phyloP scores from a whole-genome alignment of 2,888 invertebrate species.

The Mythimna lalbum region DNA sequence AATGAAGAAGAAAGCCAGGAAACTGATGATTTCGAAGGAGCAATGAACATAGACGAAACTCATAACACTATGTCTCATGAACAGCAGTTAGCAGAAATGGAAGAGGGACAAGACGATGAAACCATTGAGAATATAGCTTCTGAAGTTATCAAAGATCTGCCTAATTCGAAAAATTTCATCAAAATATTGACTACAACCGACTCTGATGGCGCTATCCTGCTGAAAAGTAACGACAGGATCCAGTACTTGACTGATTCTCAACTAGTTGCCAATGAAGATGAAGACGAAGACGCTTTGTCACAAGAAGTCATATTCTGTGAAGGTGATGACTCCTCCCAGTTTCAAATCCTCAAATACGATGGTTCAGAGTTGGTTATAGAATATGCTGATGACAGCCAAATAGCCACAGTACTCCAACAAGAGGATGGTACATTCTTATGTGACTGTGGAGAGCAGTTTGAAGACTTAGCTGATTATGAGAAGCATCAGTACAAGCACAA shows the following conservation, averaged over 20 bases:
- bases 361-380: slow-evolving; percentile 86
- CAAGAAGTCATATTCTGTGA: slow-evolving; percentile 86
- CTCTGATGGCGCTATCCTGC: slow-evolving; percentile 79
- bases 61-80: slow-evolving; percentile 72
- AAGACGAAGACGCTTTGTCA: slow-evolving; percentile 76
- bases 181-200: slow-evolving; percentile 81
- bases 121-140: slow-evolving; percentile 65
- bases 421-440: slow-evolving; percentile 85
- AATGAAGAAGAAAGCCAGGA: slow-evolving; percentile 84
- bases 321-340: slow-evolving; percentile 84
- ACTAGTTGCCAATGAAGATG: slow-evolving; percentile 72
- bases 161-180: slow-evolving; percentile 75
- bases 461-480: slow-evolving; percentile 82
- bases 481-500: slow-evolving; percentile 85
- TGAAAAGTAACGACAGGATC: slow-evolving; percentile 79
- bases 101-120: slow-evolving; percentile 58
- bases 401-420: slow-evolving; percentile 83
- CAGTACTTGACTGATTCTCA: slow-evolving; percentile 81
- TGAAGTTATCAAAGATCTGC: slow-evolving; percentile 58
- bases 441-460: slow-evolving; percentile 86
- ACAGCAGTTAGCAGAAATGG: slow-evolving; percentile 59
- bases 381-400: slow-evolving; percentile 85
- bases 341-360: slow-evolving; percentile 86
- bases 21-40: slow-evolving; percentile 69
- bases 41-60: slow-evolving; percentile 75